These are phyloP conservation scores for Dastarcus helophoroides DNA, from an alignment of 2,888 invertebrate species.

Conservation along the genomic window DNA sequence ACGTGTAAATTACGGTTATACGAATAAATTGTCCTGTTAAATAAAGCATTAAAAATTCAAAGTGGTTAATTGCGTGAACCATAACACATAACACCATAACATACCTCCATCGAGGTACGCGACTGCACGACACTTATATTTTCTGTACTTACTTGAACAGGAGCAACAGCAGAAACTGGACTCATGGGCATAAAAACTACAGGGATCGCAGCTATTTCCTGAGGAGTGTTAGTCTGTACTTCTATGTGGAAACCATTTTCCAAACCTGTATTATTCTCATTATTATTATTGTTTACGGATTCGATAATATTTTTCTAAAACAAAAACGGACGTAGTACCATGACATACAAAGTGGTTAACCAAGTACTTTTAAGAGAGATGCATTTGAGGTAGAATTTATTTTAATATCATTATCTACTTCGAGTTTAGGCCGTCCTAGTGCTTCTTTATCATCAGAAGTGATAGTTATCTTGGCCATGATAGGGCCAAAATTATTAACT, in stretches of 20 bases:
- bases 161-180: constrained; percentile 29
- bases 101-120: too few relatives aligned
- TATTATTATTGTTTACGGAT: constrained; percentile 2
- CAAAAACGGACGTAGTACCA: constrained; percentile 5
- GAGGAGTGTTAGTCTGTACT: too few relatives aligned
- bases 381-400: background rate
- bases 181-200: constrained; percentile 29
- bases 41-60: too few relatives aligned
- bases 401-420: background rate
- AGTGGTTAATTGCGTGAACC: too few relatives aligned
- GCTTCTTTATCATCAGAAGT: constrained; percentile 1
- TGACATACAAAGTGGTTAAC: constrained; percentile 10
- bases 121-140: too few relatives aligned
- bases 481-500: background rate
- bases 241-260: too few relatives aligned
- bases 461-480: too few relatives aligned
- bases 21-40: too few relatives aligned
- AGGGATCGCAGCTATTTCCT: constrained; percentile 24
- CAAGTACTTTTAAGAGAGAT: constrained; percentile 13
- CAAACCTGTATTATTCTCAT: constrained; percentile 5
- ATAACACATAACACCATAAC: too few relatives aligned
- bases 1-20: too few relatives aligned
- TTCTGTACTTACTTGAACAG: constrained; percentile 27
- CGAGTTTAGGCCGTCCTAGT: background rate
- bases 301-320: constrained; percentile 15